These are phyloP conservation scores for Dissostichus mawsoni DNA, from an alignment of 2,113 vertebrate genomes.

Conservation along the genomic window DNA sequence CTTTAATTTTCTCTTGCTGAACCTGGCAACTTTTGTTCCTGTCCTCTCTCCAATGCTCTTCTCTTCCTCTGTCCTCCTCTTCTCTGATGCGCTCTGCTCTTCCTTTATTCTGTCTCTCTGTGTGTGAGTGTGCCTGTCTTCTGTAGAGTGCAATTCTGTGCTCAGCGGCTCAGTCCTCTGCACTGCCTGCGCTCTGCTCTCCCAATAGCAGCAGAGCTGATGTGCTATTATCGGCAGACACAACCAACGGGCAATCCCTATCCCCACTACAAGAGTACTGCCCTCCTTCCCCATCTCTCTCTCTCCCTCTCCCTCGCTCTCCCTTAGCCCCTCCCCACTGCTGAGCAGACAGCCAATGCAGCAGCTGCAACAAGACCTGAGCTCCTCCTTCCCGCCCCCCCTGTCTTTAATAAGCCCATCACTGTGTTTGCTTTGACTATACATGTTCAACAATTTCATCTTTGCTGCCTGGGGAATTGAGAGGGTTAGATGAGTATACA, in stretches of 20 bases:
- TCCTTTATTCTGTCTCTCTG: constrained; percentile 17
- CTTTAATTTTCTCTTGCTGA: constrained; percentile 78
- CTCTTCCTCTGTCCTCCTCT: constrained; percentile 43
- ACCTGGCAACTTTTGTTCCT: constrained; percentile 73
- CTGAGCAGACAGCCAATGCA: constrained; percentile 83
- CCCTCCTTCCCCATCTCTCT: constrained; percentile 65
- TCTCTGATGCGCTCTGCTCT: constrained; percentile 33
- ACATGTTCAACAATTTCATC: constrained; percentile 81
- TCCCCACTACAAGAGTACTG: constrained; percentile 80
- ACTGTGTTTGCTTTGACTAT: constrained; percentile 84
- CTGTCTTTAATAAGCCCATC: constrained; percentile 89
- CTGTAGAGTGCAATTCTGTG: constrained; percentile 64
- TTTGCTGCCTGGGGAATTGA: constrained; percentile 45
- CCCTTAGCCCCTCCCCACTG: constrained; percentile 70
- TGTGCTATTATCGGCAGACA: constrained; percentile 87
- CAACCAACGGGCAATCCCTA: constrained; percentile 88
- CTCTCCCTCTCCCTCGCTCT: constrained; percentile 61
- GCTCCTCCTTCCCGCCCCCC: constrained; percentile 80
- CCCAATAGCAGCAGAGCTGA: constrained; percentile 75
- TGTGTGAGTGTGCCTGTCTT: constrained; percentile 46
- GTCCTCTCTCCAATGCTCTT: constrained; percentile 29
- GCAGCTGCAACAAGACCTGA: constrained; percentile 60
- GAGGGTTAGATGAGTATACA: constrained; percentile 34
- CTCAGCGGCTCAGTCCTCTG: constrained; percentile 69
- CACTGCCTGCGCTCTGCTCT: constrained; percentile 71